Base-by-base conservation (phyloP, 2,113 vertebrate genomes). In the Pygathrix nemaeus region DNA sequence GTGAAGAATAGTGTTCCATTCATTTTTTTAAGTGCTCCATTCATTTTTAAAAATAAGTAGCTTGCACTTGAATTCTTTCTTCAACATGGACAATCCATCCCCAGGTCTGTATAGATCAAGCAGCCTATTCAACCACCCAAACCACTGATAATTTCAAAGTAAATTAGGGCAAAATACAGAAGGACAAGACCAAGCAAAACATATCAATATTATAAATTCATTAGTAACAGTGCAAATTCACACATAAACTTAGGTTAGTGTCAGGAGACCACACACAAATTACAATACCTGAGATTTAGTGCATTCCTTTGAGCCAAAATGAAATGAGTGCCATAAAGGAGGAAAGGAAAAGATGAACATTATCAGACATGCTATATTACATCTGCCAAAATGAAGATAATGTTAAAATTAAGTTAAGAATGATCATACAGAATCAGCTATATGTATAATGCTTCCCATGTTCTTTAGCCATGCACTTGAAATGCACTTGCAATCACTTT, bases 281-380 rank as follows among this genome's bases (percentile, higher is more conserved):
- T 99, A 99, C 99, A 68, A 99, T 99, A 99, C 99, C 99, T 99
- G 99, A 98, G 99, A 98, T 99, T 99, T 99, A 99, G 99, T 99
- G 99, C 99, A 99, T 99, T 99, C 99, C 99, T 99, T 99, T 99
- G 99, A 99, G 99, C 99, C 99, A 98, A 99, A 99, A 99, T 99
- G 99, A 99, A 99, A 99, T 99, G 99, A 99, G 98, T 99, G 99
- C 99, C 99, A 98, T 99, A 99, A 95, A 99, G 98, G 98, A 99
- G 98, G 99, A 99, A 99, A 99, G 99, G 99, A 99, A 99, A 99
- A 99, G 98, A 99, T 99, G 98, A 99, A 98, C 98, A 99, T 99
- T 99, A 99, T 99, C 99, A 99, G 98, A 99, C 98, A 99, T 99
- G 99, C 98, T 98, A 98, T 97, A 98, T 97, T 97, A 98, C 72